Conservation (phyloP, 2,113 vertebrate genomes). For the Montifringilla adamsi region DNA sequence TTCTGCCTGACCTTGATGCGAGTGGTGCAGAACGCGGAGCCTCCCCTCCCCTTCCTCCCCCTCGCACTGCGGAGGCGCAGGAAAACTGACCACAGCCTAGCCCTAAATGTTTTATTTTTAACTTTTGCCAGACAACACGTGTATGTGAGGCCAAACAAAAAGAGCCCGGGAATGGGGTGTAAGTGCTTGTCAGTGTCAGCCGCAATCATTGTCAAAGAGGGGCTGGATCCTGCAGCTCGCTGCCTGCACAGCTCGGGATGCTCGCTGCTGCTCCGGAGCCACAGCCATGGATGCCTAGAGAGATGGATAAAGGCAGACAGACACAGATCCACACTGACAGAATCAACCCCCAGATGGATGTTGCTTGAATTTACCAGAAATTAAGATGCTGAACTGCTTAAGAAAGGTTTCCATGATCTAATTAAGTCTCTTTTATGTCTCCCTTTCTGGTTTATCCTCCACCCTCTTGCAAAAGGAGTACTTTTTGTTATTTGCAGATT, state of each 20-base stretch:
- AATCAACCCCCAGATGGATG: slow-evolving; percentile 27
- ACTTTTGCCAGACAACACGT: slow-evolving; percentile 47
- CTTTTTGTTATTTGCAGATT: neutral
- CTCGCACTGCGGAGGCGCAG: neutral
- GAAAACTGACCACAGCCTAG: slow-evolving; percentile 1
- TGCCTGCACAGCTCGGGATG: neutral
- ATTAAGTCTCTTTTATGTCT: slow-evolving; percentile 34
- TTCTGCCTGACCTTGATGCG: slow-evolving; percentile 43
- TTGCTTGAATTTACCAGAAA: slow-evolving; percentile 17
- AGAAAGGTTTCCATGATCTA: slow-evolving; percentile 41
- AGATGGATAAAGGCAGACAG: slow-evolving; percentile 50
- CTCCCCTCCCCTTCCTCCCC: neutral
- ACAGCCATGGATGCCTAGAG: neutral
- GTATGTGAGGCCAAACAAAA: neutral
- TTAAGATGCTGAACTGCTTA: slow-evolving; percentile 44
- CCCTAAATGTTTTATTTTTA: slow-evolving; percentile 58
- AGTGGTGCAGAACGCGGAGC: slow-evolving; percentile 15
- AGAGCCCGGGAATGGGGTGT: neutral
- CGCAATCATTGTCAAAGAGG: neutral
- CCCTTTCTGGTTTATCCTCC: neutral
- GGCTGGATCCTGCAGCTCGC: slow-evolving; percentile 29
- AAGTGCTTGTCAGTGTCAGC: slow-evolving; percentile 44
- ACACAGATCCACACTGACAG: slow-evolving; percentile 52
- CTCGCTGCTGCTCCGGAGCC: neutral
- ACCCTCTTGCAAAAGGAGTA: neutral